A percentile compares a stretch with the other conserved stretches of the same genome.
Conservation (phyloP, 1,140 invertebrate species). For the Philopotamus ludificatus region DNA sequence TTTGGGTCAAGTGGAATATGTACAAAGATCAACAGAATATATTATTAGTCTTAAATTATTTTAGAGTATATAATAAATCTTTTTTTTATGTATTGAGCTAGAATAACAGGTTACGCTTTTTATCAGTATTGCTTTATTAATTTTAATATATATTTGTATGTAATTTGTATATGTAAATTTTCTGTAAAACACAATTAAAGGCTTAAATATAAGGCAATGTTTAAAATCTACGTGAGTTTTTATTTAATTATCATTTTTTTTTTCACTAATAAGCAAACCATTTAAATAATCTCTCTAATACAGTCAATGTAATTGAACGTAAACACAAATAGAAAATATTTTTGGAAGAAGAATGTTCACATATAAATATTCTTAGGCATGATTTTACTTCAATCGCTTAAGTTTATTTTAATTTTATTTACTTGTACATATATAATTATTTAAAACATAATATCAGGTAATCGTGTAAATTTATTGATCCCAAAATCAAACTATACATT, state of each 20-base stretch:
- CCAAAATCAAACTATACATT: neutral
- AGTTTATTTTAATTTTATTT: slow-evolving; percentile 9
- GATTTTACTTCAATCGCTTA: slow-evolving; percentile 2
- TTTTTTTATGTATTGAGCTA: neutral
- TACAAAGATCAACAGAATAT: no score
- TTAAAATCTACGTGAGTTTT: slow-evolving; percentile 22
- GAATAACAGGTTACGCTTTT: neutral
- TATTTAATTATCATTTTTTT: no score
- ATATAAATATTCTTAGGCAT: slow-evolving; percentile 30
- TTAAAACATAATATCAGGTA: neutral
- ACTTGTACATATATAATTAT: neutral
- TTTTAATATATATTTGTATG: no score
- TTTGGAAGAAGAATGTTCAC: slow-evolving; percentile 15
- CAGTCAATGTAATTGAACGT: no score
- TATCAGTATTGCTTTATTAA: no score
- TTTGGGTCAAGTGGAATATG: no score
- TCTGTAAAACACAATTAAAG: slow-evolving; percentile 9
- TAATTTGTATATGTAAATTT: neutral
- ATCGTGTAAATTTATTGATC: no score
- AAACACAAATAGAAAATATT: neutral
- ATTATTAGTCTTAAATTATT: no score
- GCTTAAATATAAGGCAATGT: slow-evolving; percentile 27
- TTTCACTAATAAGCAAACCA: no score
- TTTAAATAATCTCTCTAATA: no score
- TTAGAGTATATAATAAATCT: neutral